Percentiles rank a stretch among this genome's conserved stretches.
phyloP scores from a whole-genome alignment of 1,140 invertebrate species.

The Marisa cornuarietis region DNA sequence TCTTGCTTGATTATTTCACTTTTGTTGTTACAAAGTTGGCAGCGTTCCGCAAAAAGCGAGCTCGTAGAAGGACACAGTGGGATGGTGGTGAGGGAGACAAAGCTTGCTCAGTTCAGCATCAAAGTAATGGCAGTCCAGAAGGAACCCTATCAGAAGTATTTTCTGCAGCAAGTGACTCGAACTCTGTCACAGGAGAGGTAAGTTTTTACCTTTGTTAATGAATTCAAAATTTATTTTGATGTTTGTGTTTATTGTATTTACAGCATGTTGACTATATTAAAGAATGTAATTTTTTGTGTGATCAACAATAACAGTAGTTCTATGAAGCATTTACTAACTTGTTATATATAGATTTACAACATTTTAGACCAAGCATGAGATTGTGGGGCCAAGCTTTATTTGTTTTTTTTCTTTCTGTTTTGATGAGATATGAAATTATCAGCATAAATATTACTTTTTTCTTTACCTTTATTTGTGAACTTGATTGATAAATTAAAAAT shows the following conservation, averaged over 20 bases:
- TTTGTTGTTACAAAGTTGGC: constrained; percentile 42
- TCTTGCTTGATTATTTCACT: constrained; percentile 6
- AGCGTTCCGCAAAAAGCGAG: constrained; percentile 51
- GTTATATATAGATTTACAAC: background rate
- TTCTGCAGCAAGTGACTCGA: constrained; percentile 10
- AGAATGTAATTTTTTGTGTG: no score
- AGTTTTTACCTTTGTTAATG: background rate
- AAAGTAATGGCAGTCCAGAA: background rate
- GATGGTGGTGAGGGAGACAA: background rate
- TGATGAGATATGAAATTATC: no score
- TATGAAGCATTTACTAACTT: background rate
- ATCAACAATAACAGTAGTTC: no score
- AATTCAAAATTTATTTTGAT: background rate
- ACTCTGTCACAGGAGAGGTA: constrained; percentile 22
- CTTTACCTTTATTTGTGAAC: no score
- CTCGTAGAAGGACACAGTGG: constrained; percentile 28
- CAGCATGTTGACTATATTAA: background rate
- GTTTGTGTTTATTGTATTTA: background rate
- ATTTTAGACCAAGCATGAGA: no score
- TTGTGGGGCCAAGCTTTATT: no score
- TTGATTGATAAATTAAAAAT: no score
- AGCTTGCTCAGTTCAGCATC: background rate
- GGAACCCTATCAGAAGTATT: background rate
- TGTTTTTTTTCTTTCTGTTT: no score
- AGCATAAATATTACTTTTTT: no score